Conservation (phyloP, 2,888 invertebrate genomes). For the Agriopis leucophaearia region DNA sequence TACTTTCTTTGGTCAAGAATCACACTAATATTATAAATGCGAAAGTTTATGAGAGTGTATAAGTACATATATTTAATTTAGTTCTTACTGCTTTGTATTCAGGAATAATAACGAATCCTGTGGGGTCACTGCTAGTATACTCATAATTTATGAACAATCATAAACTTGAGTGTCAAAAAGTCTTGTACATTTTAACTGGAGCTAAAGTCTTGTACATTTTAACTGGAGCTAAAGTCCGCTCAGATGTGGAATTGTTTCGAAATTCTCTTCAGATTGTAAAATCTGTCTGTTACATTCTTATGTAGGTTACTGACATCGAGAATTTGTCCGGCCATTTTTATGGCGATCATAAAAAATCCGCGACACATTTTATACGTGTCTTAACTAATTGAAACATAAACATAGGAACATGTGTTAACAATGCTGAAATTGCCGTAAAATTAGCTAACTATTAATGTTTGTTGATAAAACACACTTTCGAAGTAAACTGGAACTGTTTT, state of each 20-base stretch:
- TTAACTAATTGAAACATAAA: conserved; percentile 34
- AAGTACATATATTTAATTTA: no score
- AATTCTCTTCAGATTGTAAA: conserved; percentile 4
- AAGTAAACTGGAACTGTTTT: conserved; percentile 19
- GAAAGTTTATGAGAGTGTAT: no score
- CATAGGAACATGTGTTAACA: conserved; percentile 33
- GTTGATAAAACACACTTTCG: conserved; percentile 33
- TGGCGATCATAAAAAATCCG: conserved; percentile 29
- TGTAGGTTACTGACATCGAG: conserved; percentile 21
- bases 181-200: neutral
- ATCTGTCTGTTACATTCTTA: conserved; percentile 3
- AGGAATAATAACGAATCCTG: no score
- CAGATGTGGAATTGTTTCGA: neutral
- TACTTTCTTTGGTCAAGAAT: no score
- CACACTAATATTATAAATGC: no score
- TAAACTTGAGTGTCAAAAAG: no score
- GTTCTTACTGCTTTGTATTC: no score
- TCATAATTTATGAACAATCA: no score
- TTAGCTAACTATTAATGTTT: conserved; percentile 23
- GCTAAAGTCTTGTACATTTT: neutral
- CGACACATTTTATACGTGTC: conserved; percentile 28
- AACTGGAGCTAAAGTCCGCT: neutral
- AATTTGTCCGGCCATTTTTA: conserved; percentile 20
- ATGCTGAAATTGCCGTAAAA: conserved; percentile 31
- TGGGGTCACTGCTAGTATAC: no score